Conservation (phyloP, 2,797 vertebrate species). For the Hephaestus fuliginosus region DNA sequence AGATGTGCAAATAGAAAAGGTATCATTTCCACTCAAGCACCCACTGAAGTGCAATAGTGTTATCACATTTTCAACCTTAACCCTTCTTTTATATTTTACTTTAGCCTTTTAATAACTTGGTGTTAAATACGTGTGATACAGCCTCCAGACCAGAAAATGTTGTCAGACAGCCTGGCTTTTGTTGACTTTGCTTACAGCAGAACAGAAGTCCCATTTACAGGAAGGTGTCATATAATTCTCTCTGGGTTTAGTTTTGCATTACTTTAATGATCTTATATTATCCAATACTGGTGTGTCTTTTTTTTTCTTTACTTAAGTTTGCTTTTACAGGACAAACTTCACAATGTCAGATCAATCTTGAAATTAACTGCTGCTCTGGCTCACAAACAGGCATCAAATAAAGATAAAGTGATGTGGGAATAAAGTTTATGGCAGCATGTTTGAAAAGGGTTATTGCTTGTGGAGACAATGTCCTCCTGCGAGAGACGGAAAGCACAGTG, state of each 20-base stretch:
- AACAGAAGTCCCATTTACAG: not conserved
- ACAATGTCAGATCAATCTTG: constrained; percentile 42
- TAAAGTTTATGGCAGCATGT: constrained; percentile 38
- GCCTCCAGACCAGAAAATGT: not conserved
- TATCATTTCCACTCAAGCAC: constrained; percentile 38
- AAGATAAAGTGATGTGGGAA: constrained; percentile 26
- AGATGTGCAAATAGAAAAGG: constrained; percentile 45
- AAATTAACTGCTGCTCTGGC: constrained; percentile 32
- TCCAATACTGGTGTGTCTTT: not conserved
- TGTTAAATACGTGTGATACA: constrained; percentile 19
- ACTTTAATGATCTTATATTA: not conserved
- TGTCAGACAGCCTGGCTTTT: constrained; percentile 6
- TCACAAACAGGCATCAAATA: constrained; percentile 31
- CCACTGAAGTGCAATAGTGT: constrained; percentile 53
- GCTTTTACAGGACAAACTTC: constrained; percentile 39
- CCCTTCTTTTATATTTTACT: constrained; percentile 8
- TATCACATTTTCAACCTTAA: constrained; percentile 42
- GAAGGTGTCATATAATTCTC: not conserved
- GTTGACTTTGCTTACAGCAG: not conserved
- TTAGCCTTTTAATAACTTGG: constrained; percentile 20
- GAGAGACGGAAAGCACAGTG: not conserved
- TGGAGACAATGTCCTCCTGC: not conserved
- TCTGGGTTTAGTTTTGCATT: constrained; percentile 1
- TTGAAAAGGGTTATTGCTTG: constrained; percentile 33
- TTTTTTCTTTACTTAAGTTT: constrained; percentile 15